These are phyloP conservation scores for Pegoplata infirma DNA, from an alignment of 2,888 invertebrate genomes.

Conservation along the genomic window DNA sequence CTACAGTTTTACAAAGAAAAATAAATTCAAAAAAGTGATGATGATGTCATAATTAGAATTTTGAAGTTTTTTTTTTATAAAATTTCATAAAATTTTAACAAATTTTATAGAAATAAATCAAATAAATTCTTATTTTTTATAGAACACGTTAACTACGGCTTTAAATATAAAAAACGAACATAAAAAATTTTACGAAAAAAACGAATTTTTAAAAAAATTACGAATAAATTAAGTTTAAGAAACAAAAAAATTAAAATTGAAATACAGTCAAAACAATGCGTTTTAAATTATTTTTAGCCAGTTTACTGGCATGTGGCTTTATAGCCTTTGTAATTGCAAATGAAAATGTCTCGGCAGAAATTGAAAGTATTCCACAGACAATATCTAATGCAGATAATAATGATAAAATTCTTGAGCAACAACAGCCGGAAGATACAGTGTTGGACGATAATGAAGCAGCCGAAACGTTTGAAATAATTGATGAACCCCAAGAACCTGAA, in stretches of 20 bases:
- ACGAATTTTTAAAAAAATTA: constrained; percentile 55
- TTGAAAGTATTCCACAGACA: constrained; percentile 65
- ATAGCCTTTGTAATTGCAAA: constrained; percentile 70
- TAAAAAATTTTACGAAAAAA: constrained; percentile 55
- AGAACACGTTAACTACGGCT: constrained; percentile 63
- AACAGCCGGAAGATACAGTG: constrained; percentile 35
- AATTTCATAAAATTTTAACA: constrained; percentile 39
- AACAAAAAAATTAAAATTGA: constrained; percentile 12
- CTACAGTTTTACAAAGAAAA: neutral
- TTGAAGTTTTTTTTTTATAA: constrained; percentile 14
- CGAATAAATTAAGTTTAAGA: too few species aligned
- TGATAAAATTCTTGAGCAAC: constrained; percentile 41
- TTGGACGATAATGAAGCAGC: constrained; percentile 66
- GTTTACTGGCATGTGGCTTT: constrained; percentile 70
- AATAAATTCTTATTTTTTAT: constrained; percentile 52
- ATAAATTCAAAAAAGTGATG: constrained; percentile 59
- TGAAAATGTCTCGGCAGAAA: constrained; percentile 70
- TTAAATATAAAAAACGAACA: constrained; percentile 39
- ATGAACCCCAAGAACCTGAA: constrained; percentile 23
- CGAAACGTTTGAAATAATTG: constrained; percentile 64
- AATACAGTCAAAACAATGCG: constrained; percentile 67
- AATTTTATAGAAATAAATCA: neutral
- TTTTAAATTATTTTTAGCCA: constrained; percentile 72
- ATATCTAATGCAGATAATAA: constrained; percentile 27
- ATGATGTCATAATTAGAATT: constrained; percentile 71